Evolutionary conservation across 2,113 vertebrate species (phyloP).

Genomic region (Mormoops blainvillei): DNA sequence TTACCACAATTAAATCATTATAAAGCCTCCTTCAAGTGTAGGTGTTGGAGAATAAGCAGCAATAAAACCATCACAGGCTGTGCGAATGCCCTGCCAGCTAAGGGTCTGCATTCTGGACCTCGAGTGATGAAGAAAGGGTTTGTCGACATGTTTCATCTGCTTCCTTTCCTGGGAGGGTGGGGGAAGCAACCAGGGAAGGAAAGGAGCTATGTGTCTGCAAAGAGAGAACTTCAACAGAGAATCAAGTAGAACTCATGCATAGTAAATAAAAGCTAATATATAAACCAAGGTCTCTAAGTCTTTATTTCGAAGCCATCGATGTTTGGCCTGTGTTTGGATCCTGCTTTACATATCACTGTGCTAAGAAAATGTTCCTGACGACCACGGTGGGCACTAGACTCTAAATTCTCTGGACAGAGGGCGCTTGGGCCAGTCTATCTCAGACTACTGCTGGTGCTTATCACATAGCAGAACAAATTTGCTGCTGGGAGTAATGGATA

Average conservation of each 20-base stretch:
- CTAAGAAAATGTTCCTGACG: neutral
- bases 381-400: neutral
- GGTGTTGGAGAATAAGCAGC: neutral
- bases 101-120: rapidly evolving
- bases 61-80: neutral
- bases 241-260: neutral
- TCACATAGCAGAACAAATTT: neutral
- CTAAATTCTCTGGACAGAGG: neutral
- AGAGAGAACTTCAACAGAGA: neutral
- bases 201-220: neutral
- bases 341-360: neutral
- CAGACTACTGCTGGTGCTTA: neutral
- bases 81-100: rapidly evolving
- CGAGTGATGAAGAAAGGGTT: neutral
- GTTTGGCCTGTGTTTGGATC: neutral
- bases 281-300: neutral
- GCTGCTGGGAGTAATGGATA: neutral
- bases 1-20: neutral
- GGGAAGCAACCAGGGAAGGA: neutral
- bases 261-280: neutral
- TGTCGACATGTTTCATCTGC: neutral
- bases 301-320: neutral
- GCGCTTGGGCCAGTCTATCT: neutral
- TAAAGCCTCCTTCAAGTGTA: neutral
- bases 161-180: too few species aligned